These are phyloP conservation scores for Mohoua ochrocephala DNA, from an alignment of 2,113 vertebrate genomes.

Conservation along the genomic window DNA sequence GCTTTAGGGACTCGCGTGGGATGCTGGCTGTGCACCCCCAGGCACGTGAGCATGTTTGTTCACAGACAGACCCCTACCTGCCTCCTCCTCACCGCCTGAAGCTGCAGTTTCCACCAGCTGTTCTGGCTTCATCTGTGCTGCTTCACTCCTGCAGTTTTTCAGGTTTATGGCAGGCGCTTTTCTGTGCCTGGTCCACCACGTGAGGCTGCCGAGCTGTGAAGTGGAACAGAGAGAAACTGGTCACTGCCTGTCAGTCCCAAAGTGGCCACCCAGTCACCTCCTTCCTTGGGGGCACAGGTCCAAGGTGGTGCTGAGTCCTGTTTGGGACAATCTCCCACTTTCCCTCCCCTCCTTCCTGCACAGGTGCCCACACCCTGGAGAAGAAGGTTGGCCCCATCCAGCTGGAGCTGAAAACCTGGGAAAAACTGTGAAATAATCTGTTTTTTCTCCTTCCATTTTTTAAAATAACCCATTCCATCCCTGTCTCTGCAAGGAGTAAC, in stretches of 20 bases:
- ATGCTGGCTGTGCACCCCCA: not conserved
- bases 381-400: not conserved
- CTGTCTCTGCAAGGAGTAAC: not conserved
- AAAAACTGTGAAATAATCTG: not conserved
- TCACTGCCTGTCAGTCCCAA: not conserved
- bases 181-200: constrained; percentile 87
- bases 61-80: not conserved
- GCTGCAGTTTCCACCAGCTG: not conserved
- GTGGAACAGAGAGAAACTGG: not conserved
- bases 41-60: accelerated
- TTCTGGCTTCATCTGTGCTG: not conserved
- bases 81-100: not conserved
- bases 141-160: not conserved
- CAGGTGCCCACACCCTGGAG: not conserved
- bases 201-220: constrained; percentile 79
- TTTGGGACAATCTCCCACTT: not conserved
- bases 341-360: not conserved
- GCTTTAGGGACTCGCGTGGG: not conserved
- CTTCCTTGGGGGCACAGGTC: not conserved
- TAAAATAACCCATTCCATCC: not conserved
- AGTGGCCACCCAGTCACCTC: not conserved
- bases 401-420: not conserved
- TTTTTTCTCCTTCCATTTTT: not conserved
- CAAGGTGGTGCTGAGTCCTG: not conserved
- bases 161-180: constrained; percentile 45